These are phyloP conservation scores for Ascaphus truei DNA, from an alignment of 2,113 vertebrate genomes.

Conservation along the genomic window DNA sequence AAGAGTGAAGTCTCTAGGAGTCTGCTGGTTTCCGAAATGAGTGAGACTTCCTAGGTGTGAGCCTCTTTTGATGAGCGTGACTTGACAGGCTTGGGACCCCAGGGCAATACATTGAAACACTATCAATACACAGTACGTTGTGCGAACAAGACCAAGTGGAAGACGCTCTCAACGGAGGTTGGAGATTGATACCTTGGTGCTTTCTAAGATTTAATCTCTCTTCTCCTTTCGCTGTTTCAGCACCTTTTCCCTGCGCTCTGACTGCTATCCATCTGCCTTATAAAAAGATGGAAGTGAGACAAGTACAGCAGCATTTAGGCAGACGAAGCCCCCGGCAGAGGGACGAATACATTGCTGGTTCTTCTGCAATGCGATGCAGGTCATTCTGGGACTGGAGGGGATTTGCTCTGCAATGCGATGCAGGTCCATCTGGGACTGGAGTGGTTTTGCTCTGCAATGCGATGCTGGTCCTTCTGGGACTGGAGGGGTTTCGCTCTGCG, in stretches of 20 bases:
- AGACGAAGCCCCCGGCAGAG: no score
- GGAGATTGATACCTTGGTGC: constrained; percentile 28
- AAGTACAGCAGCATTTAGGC: neutral
- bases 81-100: neutral
- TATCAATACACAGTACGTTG: neutral
- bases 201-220: constrained; percentile 30
- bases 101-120: neutral
- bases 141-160: constrained; percentile 1
- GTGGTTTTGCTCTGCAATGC: no score
- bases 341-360: no score
- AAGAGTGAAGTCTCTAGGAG: neutral
- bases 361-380: no score
- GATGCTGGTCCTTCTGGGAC: no score
- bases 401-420: no score
- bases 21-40: neutral
- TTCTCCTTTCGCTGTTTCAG: constrained; percentile 25
- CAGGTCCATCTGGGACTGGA: no score
- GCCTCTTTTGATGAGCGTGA: neutral
- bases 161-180: constrained; percentile 1
- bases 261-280: constrained; percentile 27
- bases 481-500: no score
- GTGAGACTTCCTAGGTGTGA: neutral
- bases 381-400: no score
- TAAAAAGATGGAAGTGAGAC: constrained; percentile 3
- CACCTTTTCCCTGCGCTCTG: neutral